Base-by-base conservation (phyloP, 2,888 invertebrate genomes). In the Gymnosoma rotundatum region DNA sequence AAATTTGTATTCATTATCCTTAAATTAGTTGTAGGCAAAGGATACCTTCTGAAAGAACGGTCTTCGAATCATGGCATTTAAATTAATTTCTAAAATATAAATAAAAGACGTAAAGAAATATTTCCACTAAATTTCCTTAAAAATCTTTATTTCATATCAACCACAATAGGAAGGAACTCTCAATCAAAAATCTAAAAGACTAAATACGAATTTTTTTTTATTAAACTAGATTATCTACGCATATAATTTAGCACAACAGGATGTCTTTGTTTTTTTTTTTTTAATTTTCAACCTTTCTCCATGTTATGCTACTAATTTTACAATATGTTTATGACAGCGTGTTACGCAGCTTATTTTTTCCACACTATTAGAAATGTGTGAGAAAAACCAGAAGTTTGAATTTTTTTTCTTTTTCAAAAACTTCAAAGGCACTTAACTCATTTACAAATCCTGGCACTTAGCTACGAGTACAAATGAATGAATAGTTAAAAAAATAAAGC, bases 261-360 rank as follows among this genome's bases (percentile, higher is more conserved):
- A 79, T 76, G 16, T 70, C 69, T 64, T 73, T 6, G 69, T 78
- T 78, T 75, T 25, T 25, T 25, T 25, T 25, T 25, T 25, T 25
- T 32, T 25, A 38, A 45, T 61, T n/a, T 54, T n/a, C 60, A 64
- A 69, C 25, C 61, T 60, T 73, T 63, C 36, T 9, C 20, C 25
- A n/a, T 16, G 50, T 32, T 52, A 21, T 54, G 63, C 63, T 74
- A 58, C 70, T 70, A 69, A 78, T 82, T 70, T 52, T 25, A 42
- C 70, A 79, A 83, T 76, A 83, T 80, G 67, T 36, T 58, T 73
- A 67, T 80, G 72, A 80, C 64, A 79, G 66, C 58, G 21, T 54
- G 48, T 12, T 36, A 21, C 32, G 52, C 38, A 63, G 69, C 45
- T 14, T 61, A 38, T 14, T 45, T 54, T 50, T 66, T 45, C 38